A percentile compares a stretch with the other conserved stretches of the same genome.
phyloP scores from a whole-genome alignment of 2,888 invertebrate genomes.

The Anaspis maculata region DNA sequence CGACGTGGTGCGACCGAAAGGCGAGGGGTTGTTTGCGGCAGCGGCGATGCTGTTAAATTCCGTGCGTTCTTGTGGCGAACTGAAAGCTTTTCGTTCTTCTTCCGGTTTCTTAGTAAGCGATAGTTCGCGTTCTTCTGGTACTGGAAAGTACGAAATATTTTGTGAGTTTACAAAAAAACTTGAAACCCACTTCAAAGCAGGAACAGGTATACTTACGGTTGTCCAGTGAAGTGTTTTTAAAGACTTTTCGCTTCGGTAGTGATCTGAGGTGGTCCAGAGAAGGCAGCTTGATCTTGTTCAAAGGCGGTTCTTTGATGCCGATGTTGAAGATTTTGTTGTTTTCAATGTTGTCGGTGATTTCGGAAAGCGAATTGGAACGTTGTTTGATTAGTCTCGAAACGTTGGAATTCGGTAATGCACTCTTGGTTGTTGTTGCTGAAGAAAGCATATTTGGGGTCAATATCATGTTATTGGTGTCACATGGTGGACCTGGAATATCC shows the following conservation, averaged over 20 bases:
- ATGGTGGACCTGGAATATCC: slow-evolving; percentile 27
- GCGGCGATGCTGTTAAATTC: slow-evolving; percentile 25
- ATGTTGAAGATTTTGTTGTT: slow-evolving; percentile 38
- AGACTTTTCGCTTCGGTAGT: slow-evolving; percentile 40
- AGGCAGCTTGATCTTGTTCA: slow-evolving; percentile 46
- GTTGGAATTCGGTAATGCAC: too few relatives aligned
- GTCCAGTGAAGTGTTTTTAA: slow-evolving; percentile 38
- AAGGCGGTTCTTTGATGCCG: slow-evolving; percentile 30
- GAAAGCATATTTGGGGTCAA: slow-evolving; percentile 18
- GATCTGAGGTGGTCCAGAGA: slow-evolving; percentile 46
- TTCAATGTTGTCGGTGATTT: slow-evolving; percentile 36
- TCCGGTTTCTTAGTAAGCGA: slow-evolving; percentile 13
- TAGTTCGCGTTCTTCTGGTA: slow-evolving; percentile 44
- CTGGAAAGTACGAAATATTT: slow-evolving; percentile 36
- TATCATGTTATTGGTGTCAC: slow-evolving; percentile 16
- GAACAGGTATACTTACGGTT: slow-evolving; percentile 37
- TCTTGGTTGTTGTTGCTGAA: too few relatives aligned
- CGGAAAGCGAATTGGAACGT: slow-evolving; percentile 33
- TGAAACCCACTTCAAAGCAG: neutral
- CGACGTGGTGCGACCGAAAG: slow-evolving; percentile 34
- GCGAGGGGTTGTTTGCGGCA: slow-evolving; percentile 17
- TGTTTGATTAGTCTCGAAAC: slow-evolving; percentile 24
- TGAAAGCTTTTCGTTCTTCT: slow-evolving; percentile 35
- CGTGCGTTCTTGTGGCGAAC: slow-evolving; percentile 41
- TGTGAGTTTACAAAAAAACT: too few relatives aligned